A percentile compares a stretch with the other conserved stretches of the same genome.
Evolutionary conservation across 2,797 vertebrate genomes (phyloP).

Genomic region (Tachyglossus aculeatus): DNA sequence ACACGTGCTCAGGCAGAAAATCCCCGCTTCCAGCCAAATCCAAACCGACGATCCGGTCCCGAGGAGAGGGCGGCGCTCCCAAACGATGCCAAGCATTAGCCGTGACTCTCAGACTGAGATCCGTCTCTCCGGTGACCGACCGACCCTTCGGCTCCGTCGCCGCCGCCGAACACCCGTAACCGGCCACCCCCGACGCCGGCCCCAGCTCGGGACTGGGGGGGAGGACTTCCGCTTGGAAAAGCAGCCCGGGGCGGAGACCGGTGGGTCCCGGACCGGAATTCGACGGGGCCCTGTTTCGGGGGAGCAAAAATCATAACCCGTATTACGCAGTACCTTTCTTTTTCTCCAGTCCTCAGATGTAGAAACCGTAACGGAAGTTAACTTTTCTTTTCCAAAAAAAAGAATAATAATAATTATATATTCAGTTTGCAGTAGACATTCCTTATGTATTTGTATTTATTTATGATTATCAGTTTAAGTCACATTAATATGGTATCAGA

Average conservation of each 20-base stretch:
- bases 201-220: conserved; percentile 59
- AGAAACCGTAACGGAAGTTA: conserved; percentile 88
- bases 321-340: conserved; percentile 79
- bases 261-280: conserved; percentile 62
- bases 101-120: conserved; percentile 64
- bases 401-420: too few species aligned
- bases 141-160: conserved; percentile 77
- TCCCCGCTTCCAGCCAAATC: conserved; percentile 83
- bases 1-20: conserved; percentile 82
- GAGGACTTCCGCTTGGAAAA: conserved; percentile 67
- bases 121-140: conserved; percentile 77
- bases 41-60: conserved; percentile 72
- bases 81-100: conserved; percentile 69
- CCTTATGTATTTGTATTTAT: conserved; percentile 99
- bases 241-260: conserved; percentile 63
- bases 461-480: conserved; percentile 92
- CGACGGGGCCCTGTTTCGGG: conserved; percentile 61
- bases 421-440: conserved; percentile 97
- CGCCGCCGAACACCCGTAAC: conserved; percentile 79
- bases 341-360: conserved; percentile 81
- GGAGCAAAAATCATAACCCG: conserved; percentile 74
- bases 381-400: conserved; percentile 80
- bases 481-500: conserved; percentile 86
- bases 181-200: conserved; percentile 70
- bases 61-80: conserved; percentile 50